Percentiles rank a stretch among this genome's conserved stretches.
These are phyloP conservation scores for Saturnia pavonia DNA, from an alignment of 2,888 invertebrate species.

Conservation along the genomic window DNA sequence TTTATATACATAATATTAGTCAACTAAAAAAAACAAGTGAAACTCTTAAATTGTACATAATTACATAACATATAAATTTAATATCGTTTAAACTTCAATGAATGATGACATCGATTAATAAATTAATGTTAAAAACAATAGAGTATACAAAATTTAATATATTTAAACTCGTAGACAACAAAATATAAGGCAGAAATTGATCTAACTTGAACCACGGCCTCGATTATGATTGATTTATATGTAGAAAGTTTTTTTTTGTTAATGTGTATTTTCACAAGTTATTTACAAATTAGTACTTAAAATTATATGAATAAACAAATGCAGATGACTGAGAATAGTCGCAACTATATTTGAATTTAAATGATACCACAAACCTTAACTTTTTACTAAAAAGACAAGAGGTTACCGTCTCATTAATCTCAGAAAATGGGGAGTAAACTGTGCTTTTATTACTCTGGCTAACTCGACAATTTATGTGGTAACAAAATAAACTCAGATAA, in stretches of 20 bases:
- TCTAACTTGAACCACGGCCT: background rate
- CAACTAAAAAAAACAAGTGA: too few relatives aligned
- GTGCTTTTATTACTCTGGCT: conserved; percentile 40
- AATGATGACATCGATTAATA: too few relatives aligned
- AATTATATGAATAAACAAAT: background rate
- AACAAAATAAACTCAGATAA: conserved; percentile 36
- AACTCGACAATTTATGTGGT: conserved; percentile 44
- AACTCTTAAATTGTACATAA: too few relatives aligned
- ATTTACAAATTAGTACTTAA: too few relatives aligned
- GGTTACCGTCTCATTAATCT: conserved; percentile 15
- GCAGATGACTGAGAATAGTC: background rate
- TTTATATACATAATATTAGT: too few relatives aligned
- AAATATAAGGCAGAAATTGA: background rate
- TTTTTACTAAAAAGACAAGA: background rate
- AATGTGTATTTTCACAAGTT: too few relatives aligned
- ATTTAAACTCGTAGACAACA: background rate
- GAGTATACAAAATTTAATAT: background rate
- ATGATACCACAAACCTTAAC: background rate
- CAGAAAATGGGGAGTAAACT: conserved; percentile 45
- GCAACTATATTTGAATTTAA: background rate
- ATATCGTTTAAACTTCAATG: too few relatives aligned
- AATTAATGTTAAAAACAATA: background rate
- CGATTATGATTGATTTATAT: background rate
- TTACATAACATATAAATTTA: too few relatives aligned
- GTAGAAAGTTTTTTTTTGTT: too few relatives aligned